Evolutionary conservation across 92 coral and sea anemone genomes (phyloP), one percentile per base, ranked within the genome.

Genomic region (Parazoanthus darwini): DNA sequence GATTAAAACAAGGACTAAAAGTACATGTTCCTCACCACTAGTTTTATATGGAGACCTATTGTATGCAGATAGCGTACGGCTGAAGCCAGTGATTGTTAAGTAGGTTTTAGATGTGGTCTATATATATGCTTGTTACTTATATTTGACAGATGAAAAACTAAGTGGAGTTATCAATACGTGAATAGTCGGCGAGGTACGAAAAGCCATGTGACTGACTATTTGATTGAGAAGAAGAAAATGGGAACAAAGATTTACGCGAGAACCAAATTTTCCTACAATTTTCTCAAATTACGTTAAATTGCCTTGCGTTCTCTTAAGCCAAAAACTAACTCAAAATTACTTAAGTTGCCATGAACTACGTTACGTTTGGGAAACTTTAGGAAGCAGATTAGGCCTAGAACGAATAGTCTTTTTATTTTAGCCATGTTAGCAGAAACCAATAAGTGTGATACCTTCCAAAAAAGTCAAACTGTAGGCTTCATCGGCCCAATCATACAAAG

Each of bases 111-210:
- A 67, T 67, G 0, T 20, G 74, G 74, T 67, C 74, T 67, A 67
- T 67, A 67, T 67, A 67, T 67, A 67, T 67, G 74, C 74, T 67
- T 67, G 74, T 20, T 67, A 67, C 22, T 22, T 22, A 67, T 26
- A 67, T 0, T 67, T 67, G 22, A 67, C 74, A 67, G 35, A 67
- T 67, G 74, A 67, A 67, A 67, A 67, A 67, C 74, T 67, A 67
- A 67, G 74, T 67, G 3, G 74, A 67, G 35, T 67, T 67, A 22
- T 67, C 22, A 67, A 67, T 67, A 67, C 22, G 74, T 67, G 33
- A 67, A 67, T 67, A 67, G 74, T 6, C 74, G 74, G 74, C 74
- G 35, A 67, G 74, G 74, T 67, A 67, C 74, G 74, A 67, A 67
- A 67, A 0, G 74, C 74, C 74, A 67, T 67, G 22, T 67, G 74